Evolutionary conservation across 2,797 vertebrate genomes (phyloP).

Genomic region (Coluber constrictor): DNA sequence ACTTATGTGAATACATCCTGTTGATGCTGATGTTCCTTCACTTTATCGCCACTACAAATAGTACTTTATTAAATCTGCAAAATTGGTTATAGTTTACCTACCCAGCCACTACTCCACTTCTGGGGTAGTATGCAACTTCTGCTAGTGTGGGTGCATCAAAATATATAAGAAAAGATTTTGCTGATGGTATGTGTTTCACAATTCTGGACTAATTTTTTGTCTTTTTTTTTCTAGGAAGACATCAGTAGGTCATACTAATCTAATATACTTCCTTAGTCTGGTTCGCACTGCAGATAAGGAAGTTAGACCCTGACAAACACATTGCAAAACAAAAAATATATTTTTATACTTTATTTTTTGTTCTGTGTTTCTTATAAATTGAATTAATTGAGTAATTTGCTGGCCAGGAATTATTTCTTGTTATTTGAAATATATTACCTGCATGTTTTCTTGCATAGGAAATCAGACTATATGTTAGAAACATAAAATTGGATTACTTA

Average conservation of each 20-base stretch:
- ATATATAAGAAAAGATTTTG: not conserved
- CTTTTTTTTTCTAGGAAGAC: slow-evolving; percentile 8
- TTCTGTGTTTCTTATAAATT: not conserved
- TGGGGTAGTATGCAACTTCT: not conserved
- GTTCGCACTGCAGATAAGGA: slow-evolving; percentile 3
- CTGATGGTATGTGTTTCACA: slow-evolving; percentile 7
- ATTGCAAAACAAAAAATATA: slow-evolving; percentile 4
- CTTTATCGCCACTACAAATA: not conserved
- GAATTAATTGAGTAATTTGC: not conserved
- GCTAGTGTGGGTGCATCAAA: not conserved
- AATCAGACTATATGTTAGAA: not conserved
- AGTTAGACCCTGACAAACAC: not conserved
- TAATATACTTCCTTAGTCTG: slow-evolving; percentile 11
- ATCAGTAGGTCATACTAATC: not conserved
- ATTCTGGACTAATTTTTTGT: slow-evolving; percentile 9
- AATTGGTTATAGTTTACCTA: not conserved
- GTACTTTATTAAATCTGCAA: not conserved
- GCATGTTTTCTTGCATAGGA: not conserved
- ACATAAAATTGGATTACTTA: not conserved
- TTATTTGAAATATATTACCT: not conserved
- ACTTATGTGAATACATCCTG: not conserved
- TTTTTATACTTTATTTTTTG: not conserved
- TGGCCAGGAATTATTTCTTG: not conserved
- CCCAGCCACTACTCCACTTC: not conserved
- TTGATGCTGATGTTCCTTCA: not conserved